phyloP scores from a whole-genome alignment of 2,888 invertebrate genomes.

The Dione juno region DNA sequence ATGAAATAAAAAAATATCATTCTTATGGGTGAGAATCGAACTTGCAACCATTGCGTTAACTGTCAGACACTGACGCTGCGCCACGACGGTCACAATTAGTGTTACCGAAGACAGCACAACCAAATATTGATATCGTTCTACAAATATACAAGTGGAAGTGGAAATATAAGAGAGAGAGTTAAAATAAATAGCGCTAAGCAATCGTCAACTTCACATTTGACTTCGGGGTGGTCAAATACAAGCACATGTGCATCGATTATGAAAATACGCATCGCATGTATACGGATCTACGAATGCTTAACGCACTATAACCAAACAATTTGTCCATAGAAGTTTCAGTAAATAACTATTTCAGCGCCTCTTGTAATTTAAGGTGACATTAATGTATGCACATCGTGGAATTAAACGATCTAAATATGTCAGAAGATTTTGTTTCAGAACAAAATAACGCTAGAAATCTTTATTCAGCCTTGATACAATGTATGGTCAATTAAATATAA shows the following conservation, averaged over 20 bases:
- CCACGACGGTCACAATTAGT: no score
- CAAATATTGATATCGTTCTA: no score
- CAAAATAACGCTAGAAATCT: background rate
- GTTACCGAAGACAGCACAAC: no score
- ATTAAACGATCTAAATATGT: constrained; percentile 24
- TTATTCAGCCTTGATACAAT: constrained; percentile 14
- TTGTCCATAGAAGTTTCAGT: constrained; percentile 17
- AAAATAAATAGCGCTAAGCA: background rate
- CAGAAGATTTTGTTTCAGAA: constrained; percentile 11
- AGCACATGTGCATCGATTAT: constrained; percentile 10
- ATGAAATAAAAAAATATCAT: no score
- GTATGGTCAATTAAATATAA: background rate
- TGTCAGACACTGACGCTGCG: no score
- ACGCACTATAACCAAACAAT: constrained; percentile 11
- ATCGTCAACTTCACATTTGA: background rate
- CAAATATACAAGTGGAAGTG: background rate
- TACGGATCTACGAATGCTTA: constrained; percentile 12
- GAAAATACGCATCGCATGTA: background rate
- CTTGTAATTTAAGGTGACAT: constrained; percentile 20
- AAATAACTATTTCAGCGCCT: constrained; percentile 23
- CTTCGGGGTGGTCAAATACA: constrained; percentile 13
- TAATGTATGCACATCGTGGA: constrained; percentile 28
- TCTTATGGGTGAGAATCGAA: no score
- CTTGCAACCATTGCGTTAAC: no score
- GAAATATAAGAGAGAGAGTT: background rate